Base-by-base conservation (phyloP, 2,113 vertebrate species). In the Amia ocellicauda region DNA sequence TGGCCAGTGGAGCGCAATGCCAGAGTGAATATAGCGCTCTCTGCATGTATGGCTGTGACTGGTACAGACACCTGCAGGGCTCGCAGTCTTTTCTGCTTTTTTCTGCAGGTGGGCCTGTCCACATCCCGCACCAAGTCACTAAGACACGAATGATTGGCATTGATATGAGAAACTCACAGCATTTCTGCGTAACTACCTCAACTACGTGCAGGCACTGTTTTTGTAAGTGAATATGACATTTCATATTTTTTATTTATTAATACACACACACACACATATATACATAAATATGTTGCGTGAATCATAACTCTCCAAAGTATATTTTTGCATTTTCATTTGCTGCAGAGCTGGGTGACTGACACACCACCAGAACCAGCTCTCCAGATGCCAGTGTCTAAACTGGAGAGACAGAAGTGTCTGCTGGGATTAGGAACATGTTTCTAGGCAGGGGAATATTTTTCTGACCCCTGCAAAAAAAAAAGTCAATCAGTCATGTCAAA, bases 101-200 rank as follows among this genome's bases (percentile, higher is more conserved):
- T 26, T 40, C 52, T 57, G 40, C 28, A 29, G 62, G 20, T 10
- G 27, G 62, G n/a, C 52, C n/a, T n/a, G n/a, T n/a, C 27, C n/a
- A 42, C 50, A 27, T 36, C 40, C n/a, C n/a, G n/a, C n/a, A n/a
- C 52, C 14, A 45, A 56, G 62, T 56, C 52, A 57, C 51, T 56
- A 43, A 43, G 41, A 57, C 52, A n/a, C 7, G 41, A 57, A 58
- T 64, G 54, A 64, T 45, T 43, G 56, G 41, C 42, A 31, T 57
- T 31, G 41, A 54, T 64, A 47, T 56, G 56, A 57, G 54, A 16
- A 49, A 57, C 42, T 19, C n/a, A 4, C n/a, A 41, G 61, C 20
- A n/a, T n/a, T n/a, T n/a, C n/a, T n/a, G n/a, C 11, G 31, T 1
- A 36, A 5, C 11, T 36, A 7, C 31, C 11, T 36, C 31, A 7